Base-by-base conservation (phyloP, 2,113 vertebrate genomes). In the Nycticorax nycticorax region DNA sequence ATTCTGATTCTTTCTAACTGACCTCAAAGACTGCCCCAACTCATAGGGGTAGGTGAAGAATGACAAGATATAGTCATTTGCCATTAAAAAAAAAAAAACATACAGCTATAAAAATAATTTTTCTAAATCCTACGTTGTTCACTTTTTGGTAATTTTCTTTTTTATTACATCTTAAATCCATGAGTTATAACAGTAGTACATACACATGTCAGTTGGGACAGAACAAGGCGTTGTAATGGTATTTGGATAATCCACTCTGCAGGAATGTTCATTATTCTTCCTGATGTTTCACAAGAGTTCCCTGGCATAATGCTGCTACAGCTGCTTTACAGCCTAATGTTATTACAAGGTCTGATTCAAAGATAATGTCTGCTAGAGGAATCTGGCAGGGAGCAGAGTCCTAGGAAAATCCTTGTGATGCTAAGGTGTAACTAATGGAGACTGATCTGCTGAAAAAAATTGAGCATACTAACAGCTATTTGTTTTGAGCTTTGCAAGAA, bases 211-310 rank as follows among this genome's bases (percentile, higher is more conserved):
- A 85, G 33, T 12, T 91, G 72, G 57, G 79, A 93, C 75, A 91
- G 63, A 94, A 93, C 39, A 89, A 90, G 85, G 84, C 59, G 2
- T n/a, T 87, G 71, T 41, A 89, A 89, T 50, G 87, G 76, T 71
- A 91, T 91, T 95, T 96, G 80, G 84, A 91, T 90, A 96, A 96
- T 90, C 87, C 67, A 81, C 77, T 89, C 85, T 37, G 64, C 66
- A 86, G 67, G 86, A 89, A 93, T 89, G 93, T 96, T 93, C 93
- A 96, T 95, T 91, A 92, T 81, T 94, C 67, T 91, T 95, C 76
- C 67, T 69, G 56, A 94, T 45, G 80, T 96, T 97, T 96, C 96
- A 95, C 90, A 97, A 97, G 89, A 92, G 78, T 91, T 97, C 93
- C 67, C 72, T 97, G 95, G 94, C 94, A 96, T 83, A 94, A 92